Base-by-base conservation (phyloP, 2,113 vertebrate genomes). In the Loxodonta africana region DNA sequence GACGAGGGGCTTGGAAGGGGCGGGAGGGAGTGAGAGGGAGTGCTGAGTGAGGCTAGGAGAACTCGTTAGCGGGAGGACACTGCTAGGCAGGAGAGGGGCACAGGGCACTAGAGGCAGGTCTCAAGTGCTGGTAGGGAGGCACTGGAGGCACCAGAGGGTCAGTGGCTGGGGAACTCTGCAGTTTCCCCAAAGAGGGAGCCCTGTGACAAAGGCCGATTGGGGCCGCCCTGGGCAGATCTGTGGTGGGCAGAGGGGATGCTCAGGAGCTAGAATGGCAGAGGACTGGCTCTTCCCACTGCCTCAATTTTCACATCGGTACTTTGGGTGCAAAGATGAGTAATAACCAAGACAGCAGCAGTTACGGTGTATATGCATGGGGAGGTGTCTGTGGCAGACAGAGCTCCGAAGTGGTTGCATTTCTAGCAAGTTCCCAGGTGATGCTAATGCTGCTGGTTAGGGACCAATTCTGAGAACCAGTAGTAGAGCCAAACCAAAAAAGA, bases 181-280 rank as follows among this genome's bases (percentile, higher is more conserved):
- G 9, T 0, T 37, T 30, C 37, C 37, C 17, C 65, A 73, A 10
- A 51, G 46, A 60, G n/a, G 0, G 8, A 73, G 44, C 78, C 26
- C 33, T 2, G 10, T 10, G 41, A 33, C 0, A 11, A 62, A 73
- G 18, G 18, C 17, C 18, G 12, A 23, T 12, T 9, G 74, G 41
- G 6, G 14, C 30, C 15, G 8, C 30, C 20, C 20, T 7, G 2
- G 48, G 67, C 25, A 20, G 11, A 18, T 28, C 33, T 0, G 15
- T 18, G 73, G 53, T 23, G 15, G 25, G 28, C 25, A 4, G 1
- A 6, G 20, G 46, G 20, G 30, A n/a, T 4, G 1, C 5, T 4
- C 30, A 1, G 2, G 9, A 18, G 10, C 12, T 14, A 33, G 10
- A 33, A 30, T 37, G 8, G 0, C 0, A 0, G 28, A 2, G 57